phyloP scores from a whole-genome alignment of 1,140 invertebrate genomes.

The Maniola jurtina region DNA sequence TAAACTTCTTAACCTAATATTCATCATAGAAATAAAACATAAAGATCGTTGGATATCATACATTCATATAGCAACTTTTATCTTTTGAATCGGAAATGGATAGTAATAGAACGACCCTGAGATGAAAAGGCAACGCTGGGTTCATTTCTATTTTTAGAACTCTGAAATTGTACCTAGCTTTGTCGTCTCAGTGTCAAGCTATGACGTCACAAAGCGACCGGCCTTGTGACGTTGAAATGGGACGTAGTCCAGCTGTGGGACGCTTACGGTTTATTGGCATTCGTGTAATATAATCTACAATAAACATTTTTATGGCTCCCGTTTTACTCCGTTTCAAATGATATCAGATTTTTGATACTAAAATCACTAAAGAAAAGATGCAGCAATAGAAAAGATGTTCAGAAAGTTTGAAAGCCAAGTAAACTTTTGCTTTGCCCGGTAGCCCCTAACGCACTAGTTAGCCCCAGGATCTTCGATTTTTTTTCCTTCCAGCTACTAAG shows the following conservation, averaged over 20 bases:
- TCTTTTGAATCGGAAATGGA: neutral
- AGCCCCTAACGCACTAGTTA: too few species aligned
- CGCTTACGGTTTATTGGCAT: neutral
- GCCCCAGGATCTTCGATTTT: too few species aligned
- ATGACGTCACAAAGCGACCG: constrained; percentile 2
- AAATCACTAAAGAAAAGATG: too few species aligned
- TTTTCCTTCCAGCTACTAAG: too few species aligned
- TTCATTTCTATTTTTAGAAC: constrained; percentile 8
- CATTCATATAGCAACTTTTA: neutral
- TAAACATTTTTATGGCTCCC: neutral
- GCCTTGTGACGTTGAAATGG: neutral
- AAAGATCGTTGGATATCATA: too few species aligned
- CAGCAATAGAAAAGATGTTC: too few species aligned
- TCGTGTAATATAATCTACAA: neutral
- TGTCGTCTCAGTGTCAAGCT: constrained; percentile 3
- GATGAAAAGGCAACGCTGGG: constrained; percentile 1
- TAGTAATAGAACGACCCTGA: constrained; percentile 7
- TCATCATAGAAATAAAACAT: too few species aligned
- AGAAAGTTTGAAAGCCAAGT: too few species aligned
- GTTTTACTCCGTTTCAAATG: neutral
- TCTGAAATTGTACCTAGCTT: neutral
- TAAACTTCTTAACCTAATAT: too few species aligned
- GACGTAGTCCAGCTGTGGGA: neutral
- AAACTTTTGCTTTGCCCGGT: too few species aligned
- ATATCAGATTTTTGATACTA: too few species aligned